These are phyloP conservation scores for Rachycentron canadum DNA, from an alignment of 2,797 vertebrate species.

Conservation along the genomic window DNA sequence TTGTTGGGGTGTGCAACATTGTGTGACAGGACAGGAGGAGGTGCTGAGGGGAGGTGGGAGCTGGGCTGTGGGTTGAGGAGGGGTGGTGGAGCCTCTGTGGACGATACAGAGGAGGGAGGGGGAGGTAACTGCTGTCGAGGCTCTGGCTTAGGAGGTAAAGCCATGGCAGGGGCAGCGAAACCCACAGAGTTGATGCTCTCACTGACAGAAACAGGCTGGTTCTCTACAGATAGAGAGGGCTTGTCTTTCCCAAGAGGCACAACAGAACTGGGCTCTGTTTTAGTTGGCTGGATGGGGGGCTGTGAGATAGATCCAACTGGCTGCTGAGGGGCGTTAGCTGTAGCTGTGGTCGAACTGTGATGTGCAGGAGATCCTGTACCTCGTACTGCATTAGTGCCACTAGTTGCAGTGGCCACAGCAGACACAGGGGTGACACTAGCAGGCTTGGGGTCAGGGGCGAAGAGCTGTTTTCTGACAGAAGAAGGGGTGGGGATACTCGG, in stretches of 20 bases:
- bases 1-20: conserved; percentile 91
- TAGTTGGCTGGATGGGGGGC: conserved; percentile 81
- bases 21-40: conserved; percentile 82
- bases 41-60: conserved; percentile 83
- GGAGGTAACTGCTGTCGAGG: conserved; percentile 82
- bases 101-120: conserved; percentile 85
- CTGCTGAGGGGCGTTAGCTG: conserved; percentile 84
- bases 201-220: conserved; percentile 66
- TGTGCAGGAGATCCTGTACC: conserved; percentile 85
- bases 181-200: conserved; percentile 85
- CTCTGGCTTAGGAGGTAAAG: conserved; percentile 84
- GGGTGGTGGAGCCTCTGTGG: conserved; percentile 85
- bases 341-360: conserved; percentile 81
- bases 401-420: conserved; percentile 79
- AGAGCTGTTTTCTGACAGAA: conserved; percentile 95
- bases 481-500: conserved; percentile 91
- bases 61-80: conserved; percentile 82
- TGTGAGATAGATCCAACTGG: conserved; percentile 84
- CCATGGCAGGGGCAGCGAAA: conserved; percentile 76
- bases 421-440: conserved; percentile 79
- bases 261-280: conserved; percentile 86
- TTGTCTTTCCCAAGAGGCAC: conserved; percentile 90
- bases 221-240: conserved; percentile 71
- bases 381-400: conserved; percentile 68
- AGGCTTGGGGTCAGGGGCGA: conserved; percentile 90